Evolutionary conservation across 92 coral and sea anemone species (phyloP), one percentile per base, ranked within the genome.

Genomic region (Zoanthus sansibaricus): DNA sequence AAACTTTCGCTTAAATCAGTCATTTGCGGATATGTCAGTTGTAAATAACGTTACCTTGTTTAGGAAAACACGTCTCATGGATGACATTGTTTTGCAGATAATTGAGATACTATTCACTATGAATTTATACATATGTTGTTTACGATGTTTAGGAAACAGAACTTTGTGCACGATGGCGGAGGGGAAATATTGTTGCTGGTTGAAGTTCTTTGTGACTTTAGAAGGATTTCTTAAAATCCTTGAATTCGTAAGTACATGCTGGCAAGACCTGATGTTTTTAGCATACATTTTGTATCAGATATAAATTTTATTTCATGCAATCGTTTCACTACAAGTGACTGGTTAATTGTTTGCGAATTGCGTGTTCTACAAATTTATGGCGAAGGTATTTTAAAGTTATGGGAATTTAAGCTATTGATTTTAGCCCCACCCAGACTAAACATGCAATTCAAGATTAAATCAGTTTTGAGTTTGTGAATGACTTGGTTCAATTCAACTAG

Each of bases 141-240:
- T 45, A 21, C 85, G 46, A 42, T 61, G 61, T 86, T 84, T 15
- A 75, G 82, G 71, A 86, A 75, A 46, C 21, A 49, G 21, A 47
- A 76, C 58, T 61, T 89, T 90, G 83, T 37, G 42, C 42, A 37
- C 85, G 37, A 79, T 72, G 88, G 87, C 83, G 25, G 92, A 90
- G 77, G 87, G 92, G 62, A 88, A 92, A 70, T 94, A 93, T 82
- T 95, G 98, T 5, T 94, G 94, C 48, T 89, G 96, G 94, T 86
- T 94, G 83, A 94, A 94, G 84, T 97, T 93, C 86, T 91, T 95
- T 68, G 86, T 92, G 71, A 91, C 97, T 10, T 59, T 97, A 58
- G 99, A 97, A 62, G 99, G 99, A 72, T 83, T 97, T 76, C 91
- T 97, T 52, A 95, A 91, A 84, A 89, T 95, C 86, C 84, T 97